Evolutionary conservation across 2,888 invertebrate genomes (phyloP).

Genomic region (Tiphia femorata): DNA sequence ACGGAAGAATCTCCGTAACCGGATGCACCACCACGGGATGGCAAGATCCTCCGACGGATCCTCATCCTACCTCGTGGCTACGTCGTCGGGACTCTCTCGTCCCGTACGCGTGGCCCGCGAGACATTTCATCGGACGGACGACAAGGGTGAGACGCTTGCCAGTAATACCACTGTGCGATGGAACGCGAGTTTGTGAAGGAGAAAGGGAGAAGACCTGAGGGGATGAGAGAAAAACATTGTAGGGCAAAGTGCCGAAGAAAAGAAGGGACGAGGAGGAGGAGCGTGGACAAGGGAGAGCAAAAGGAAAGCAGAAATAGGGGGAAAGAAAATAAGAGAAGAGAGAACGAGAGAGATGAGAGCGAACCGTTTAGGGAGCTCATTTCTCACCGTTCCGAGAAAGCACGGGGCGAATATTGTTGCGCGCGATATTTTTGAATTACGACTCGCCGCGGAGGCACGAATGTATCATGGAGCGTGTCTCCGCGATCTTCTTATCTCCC

Average conservation of each 20-base stretch:
- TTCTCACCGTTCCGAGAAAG: slow-evolving; percentile 30
- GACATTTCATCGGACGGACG: too few relatives aligned
- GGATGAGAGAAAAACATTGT: not conserved
- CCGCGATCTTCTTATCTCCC: slow-evolving; percentile 33
- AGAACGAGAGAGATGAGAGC: slow-evolving; percentile 8
- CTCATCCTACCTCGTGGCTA: too few relatives aligned
- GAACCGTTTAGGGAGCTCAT: slow-evolving; percentile 37
- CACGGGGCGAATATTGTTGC: slow-evolving; percentile 24
- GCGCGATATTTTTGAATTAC: slow-evolving; percentile 44
- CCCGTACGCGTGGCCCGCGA: too few relatives aligned
- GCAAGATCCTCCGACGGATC: too few relatives aligned
- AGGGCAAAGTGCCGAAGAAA: slow-evolving; percentile 28
- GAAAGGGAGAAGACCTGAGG: not conserved
- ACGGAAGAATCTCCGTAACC: slow-evolving; percentile 27
- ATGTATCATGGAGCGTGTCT: slow-evolving; percentile 28
- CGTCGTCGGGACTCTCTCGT: too few relatives aligned
- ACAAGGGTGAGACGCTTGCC: not conserved
- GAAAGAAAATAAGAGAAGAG: slow-evolving; percentile 3
- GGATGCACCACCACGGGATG: slow-evolving; percentile 15
- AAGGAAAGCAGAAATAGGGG: slow-evolving; percentile 5
- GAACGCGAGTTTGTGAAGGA: too few relatives aligned
- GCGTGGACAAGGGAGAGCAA: slow-evolving; percentile 7
- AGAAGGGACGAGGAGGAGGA: slow-evolving; percentile 11
- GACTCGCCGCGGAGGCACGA: slow-evolving; percentile 17
- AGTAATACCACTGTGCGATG: not conserved